phyloP scores from a whole-genome alignment of 2,113 vertebrate species.

The Limnothrissa miodon region DNA sequence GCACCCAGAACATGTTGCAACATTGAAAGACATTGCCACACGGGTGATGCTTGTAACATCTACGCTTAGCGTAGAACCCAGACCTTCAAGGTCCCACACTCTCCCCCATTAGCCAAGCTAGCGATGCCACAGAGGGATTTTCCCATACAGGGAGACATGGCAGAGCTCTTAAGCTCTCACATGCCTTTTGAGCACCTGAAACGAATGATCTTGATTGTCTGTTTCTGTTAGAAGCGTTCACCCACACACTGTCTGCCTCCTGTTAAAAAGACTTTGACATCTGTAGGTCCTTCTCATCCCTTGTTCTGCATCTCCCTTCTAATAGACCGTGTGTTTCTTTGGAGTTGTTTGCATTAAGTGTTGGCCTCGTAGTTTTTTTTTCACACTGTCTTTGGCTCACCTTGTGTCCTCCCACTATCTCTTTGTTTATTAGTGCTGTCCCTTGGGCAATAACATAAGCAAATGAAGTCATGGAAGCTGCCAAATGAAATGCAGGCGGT shows the following conservation, averaged over 20 bases:
- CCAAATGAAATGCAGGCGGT: background rate
- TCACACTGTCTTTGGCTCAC: background rate
- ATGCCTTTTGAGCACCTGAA: background rate
- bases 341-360: background rate
- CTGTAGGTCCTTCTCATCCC: background rate
- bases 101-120: background rate
- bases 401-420: constrained; percentile 2
- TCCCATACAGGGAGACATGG: background rate
- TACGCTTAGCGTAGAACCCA: background rate
- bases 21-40: background rate
- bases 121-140: background rate
- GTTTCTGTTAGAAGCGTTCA: background rate
- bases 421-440: background rate
- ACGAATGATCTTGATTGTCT: background rate
- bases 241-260: background rate
- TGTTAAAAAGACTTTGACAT: background rate
- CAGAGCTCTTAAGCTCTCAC: background rate
- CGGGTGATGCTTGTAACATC: background rate
- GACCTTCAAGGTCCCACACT: background rate
- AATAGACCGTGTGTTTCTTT: background rate
- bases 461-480: background rate
- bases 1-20: background rate
- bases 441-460: background rate
- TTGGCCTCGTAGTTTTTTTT: background rate
- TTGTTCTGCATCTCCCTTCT: background rate